Evolutionary conservation across 2,797 vertebrate genomes (phyloP), one percentile per base, ranked within the genome.

Genomic region (Danio tinwini): DNA sequence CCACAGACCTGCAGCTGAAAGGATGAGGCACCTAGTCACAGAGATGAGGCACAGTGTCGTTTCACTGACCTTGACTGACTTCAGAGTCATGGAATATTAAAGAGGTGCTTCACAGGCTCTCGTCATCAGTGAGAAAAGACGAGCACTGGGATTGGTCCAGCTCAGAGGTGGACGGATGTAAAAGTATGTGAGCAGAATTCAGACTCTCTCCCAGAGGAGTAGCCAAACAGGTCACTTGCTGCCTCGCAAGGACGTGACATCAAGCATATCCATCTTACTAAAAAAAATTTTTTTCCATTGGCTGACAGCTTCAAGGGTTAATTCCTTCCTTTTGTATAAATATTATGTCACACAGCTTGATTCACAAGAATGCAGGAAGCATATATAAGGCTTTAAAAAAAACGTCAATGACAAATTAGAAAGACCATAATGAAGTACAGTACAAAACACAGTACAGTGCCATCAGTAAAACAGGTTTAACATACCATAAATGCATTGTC

Each of bases 151-250:
- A 93, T 88, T 86, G 86, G 88, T 78, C 81, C 83, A 86, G 84
- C 13, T 52, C 40, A 56, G 76, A 86, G 82, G 84, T 81, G 86
- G 91, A 85, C 86, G 90, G 82, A 83, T 21, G 59, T 17, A 80
- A 61, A 68, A 37, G 83, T 79, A 84, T 91, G 90, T 90, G 89
- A 92, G 78, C 64, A 75, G 90, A 88, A 88, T 91, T 86, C 85
- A 89, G 88, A 91, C 86, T 87, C 83, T 55, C 82, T 84, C 67
- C 83, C 81, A 47, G 61, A 68, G 63, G 78, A 81, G 78, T 65
- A 81, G 49, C 19, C 72, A 21, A 65, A 61, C 71, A 78, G 74
- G 77, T 82, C 53, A 67, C 72, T 75, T 62, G 49, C 58, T 86
- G 80, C 53, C 67, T 75, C 40, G 19, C 79, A 83, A 85, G 80